A percentile compares a stretch with the other conserved stretches of the same genome.
Conservation (phyloP, 2,888 invertebrate species). For the Bombyx huttoni region DNA sequence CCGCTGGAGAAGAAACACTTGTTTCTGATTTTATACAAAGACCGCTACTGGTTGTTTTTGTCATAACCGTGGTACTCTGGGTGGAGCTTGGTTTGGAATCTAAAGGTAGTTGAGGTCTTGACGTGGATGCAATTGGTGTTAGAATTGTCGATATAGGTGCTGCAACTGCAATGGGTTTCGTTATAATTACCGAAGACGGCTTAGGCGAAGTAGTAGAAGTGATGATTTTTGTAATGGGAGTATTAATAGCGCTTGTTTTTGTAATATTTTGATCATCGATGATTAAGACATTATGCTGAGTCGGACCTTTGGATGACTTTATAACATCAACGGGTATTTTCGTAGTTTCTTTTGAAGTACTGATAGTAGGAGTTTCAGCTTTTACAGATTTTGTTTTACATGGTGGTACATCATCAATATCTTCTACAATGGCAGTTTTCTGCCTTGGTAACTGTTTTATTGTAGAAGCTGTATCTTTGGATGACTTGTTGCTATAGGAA, state of each 20-base stretch:
- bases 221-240: conserved; percentile 4
- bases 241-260: conserved; percentile 12
- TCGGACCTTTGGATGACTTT: conserved; percentile 1
- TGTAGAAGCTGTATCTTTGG: conserved; percentile 7
- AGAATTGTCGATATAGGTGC: conserved; percentile 1
- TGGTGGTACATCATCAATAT: conserved; percentile 9
- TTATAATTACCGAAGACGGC: conserved; percentile 3
- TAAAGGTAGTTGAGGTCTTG: background rate
- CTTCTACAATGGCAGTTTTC: conserved; percentile 22
- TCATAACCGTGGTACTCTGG: background rate
- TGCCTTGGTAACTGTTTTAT: conserved; percentile 32
- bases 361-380: conserved; percentile 1
- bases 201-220: conserved; percentile 7
- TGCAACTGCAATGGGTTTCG: conserved; percentile 1
- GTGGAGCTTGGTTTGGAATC: background rate
- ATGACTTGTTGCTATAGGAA: conserved; percentile 9
- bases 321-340: background rate
- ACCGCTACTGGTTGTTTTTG: background rate
- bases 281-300: conserved; percentile 8
- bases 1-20: background rate
- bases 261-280: conserved; percentile 11
- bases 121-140: background rate
- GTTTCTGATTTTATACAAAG: background rate
- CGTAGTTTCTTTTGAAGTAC: conserved; percentile 3
- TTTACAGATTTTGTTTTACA: conserved; percentile 1